A percentile compares a stretch with the other conserved stretches of the same genome.
These are phyloP conservation scores for Darevskia mixta DNA, from an alignment of 2,797 vertebrate genomes.

Conservation along the genomic window DNA sequence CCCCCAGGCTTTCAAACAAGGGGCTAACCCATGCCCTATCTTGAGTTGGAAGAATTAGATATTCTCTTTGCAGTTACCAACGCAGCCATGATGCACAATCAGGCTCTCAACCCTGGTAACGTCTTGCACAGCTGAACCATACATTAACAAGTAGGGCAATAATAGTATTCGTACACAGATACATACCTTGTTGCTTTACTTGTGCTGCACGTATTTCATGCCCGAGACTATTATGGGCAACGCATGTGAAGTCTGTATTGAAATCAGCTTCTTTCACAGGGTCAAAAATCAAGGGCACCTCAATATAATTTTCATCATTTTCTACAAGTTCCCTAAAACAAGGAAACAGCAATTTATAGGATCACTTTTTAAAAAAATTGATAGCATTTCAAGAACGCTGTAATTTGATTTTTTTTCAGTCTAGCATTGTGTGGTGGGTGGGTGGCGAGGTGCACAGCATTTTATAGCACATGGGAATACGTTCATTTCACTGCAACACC, in stretches of 20 bases:
- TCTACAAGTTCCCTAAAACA: constrained; percentile 81
- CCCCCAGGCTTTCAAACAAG: not conserved
- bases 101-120: no score
- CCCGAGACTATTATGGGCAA: constrained; percentile 79
- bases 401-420: not conserved
- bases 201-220: constrained; percentile 73
- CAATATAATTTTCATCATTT: constrained; percentile 82
- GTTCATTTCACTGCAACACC: not conserved
- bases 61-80: no score
- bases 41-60: not conserved
- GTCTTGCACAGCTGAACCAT: not conserved
- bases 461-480: not conserved
- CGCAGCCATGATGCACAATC: no score
- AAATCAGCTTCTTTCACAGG: constrained; percentile 82
- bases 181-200: constrained; percentile 85
- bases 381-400: not conserved
- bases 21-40: no score
- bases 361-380: not conserved
- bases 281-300: constrained; percentile 83
- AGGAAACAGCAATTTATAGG: constrained; percentile 22
- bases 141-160: not conserved
- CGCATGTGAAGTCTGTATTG: constrained; percentile 83
- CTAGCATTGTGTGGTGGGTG: constrained; percentile 11
- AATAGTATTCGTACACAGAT: not conserved
- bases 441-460: not conserved